Evolutionary conservation across 2,113 vertebrate genomes (phyloP).

Genomic region (Dipodomys merriami): DNA sequence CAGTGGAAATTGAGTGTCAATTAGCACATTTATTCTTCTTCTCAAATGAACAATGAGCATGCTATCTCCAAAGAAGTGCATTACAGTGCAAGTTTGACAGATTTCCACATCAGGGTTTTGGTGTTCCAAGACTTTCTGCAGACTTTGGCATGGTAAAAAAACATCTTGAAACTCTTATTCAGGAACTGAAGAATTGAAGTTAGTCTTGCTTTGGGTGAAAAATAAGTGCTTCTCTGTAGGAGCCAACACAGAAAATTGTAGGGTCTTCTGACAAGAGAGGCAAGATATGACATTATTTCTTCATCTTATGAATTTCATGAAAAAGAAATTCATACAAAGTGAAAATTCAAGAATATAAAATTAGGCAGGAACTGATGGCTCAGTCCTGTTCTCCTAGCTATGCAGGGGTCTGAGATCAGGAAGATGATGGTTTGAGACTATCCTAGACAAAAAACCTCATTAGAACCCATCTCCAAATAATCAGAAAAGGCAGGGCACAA

Average conservation of each 20-base stretch:
- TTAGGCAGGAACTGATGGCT: background rate
- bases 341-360: slow-evolving; percentile 56
- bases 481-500: no score
- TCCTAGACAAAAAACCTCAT: no score
- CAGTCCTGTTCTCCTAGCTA: no score
- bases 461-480: no score
- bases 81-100: slow-evolving; percentile 30
- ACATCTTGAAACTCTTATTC: slow-evolving; percentile 74
- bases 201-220: slow-evolving; percentile 57
- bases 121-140: slow-evolving; percentile 61
- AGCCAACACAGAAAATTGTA: slow-evolving; percentile 44
- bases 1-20: slow-evolving; percentile 5
- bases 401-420: no score
- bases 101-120: slow-evolving; percentile 55
- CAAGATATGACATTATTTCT: background rate
- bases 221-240: slow-evolving; percentile 31
- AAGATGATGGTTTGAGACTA: no score
- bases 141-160: slow-evolving; percentile 69
- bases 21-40: slow-evolving; percentile 26
- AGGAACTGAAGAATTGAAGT: slow-evolving; percentile 62
- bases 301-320: slow-evolving; percentile 5
- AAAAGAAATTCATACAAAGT: background rate
- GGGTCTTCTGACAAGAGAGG: slow-evolving; percentile 8
- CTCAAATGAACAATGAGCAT: slow-evolving; percentile 37
- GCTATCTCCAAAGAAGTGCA: slow-evolving; percentile 56